Conservation (phyloP, 1,140 invertebrate species). For the Panulirus ornatus region DNA sequence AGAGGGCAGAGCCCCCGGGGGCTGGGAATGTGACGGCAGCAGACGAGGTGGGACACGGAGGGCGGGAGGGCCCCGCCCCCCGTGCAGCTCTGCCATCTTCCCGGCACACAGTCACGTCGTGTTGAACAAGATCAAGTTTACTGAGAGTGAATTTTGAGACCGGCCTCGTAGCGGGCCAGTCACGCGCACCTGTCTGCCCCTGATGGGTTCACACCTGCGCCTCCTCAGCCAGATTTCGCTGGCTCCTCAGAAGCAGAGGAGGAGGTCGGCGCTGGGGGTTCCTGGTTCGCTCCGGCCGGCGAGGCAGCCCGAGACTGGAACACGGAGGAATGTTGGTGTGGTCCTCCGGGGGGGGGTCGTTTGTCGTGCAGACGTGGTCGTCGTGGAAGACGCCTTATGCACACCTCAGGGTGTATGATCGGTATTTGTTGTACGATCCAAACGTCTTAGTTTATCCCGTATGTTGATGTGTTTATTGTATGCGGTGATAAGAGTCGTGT, state of each 20-base stretch:
- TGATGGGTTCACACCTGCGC: slow-evolving; percentile 43
- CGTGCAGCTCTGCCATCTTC: not conserved
- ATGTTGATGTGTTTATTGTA: no score
- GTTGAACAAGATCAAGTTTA: slow-evolving; percentile 42
- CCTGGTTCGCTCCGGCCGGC: not conserved
- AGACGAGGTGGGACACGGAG: not conserved
- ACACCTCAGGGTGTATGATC: no score
- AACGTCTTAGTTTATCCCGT: no score
- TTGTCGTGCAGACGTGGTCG: no score
- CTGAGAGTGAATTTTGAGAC: not conserved
- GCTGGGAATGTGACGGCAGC: not conserved
- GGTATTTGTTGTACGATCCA: no score
- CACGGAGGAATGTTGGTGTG: not conserved
- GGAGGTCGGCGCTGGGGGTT: not conserved
- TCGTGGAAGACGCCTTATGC: no score
- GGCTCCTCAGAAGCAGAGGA: not conserved
- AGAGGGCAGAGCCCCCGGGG: no score
- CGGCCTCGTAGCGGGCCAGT: not conserved
- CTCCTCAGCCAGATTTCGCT: not conserved
- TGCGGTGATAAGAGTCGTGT: no score
- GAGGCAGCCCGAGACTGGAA: not conserved
- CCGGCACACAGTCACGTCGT: slow-evolving; percentile 33
- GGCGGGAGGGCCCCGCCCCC: no score
- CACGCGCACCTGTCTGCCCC: slow-evolving; percentile 35
- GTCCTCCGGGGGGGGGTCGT: no score